Evolutionary conservation across 2,113 vertebrate species (phyloP).

Genomic region (Murina feae): DNA sequence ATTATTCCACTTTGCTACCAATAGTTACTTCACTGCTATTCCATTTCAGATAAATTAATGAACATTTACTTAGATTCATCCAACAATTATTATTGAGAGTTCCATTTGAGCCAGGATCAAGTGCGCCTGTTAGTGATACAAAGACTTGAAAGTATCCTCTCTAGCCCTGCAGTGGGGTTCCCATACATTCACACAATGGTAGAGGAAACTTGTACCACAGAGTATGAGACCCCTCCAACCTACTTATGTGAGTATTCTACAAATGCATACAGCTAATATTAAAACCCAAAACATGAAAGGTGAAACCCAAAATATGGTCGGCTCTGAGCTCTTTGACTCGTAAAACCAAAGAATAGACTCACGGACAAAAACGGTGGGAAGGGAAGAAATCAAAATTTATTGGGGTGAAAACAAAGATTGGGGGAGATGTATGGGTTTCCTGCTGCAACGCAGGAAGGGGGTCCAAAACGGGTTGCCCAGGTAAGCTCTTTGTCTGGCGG

Average conservation of each 20-base stretch:
- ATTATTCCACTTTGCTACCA: conserved; percentile 1
- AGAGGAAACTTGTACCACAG: background rate
- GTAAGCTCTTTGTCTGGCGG: no score
- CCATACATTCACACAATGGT: rapidly evolving
- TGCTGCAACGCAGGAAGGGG: no score
- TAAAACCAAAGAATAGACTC: no score
- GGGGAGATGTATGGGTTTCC: no score
- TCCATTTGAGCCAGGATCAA: background rate
- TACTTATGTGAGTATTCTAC: background rate
- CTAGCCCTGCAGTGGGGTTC: background rate
- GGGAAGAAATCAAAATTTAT: no score
- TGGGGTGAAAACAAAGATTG: no score
- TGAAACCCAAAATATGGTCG: no score
- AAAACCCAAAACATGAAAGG: no score
- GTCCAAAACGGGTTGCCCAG: no score
- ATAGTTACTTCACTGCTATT: background rate
- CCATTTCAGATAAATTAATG: conserved; percentile 37
- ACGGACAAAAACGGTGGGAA: no score
- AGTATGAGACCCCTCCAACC: background rate
- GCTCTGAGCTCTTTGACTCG: no score
- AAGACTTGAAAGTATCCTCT: background rate
- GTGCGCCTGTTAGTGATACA: background rate
- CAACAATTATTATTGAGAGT: background rate
- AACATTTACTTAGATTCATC: background rate
- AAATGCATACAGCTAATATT: background rate